Conservation (phyloP, 2,113 vertebrate genomes). For the Cathartes aura region DNA sequence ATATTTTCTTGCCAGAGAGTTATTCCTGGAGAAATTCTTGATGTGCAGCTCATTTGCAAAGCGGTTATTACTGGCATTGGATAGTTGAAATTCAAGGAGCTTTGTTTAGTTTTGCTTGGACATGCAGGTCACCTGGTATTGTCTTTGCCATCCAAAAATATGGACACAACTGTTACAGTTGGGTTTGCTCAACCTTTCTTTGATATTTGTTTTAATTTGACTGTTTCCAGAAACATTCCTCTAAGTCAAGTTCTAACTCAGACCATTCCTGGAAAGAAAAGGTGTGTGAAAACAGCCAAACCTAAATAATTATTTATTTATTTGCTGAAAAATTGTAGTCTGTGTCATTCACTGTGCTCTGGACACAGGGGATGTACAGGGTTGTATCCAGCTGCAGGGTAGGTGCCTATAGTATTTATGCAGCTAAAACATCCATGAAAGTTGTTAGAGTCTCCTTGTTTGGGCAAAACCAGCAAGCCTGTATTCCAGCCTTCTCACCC, state of each 20-base stretch:
- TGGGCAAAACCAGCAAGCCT: not conserved
- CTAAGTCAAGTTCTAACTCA: not conserved
- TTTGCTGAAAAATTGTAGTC: not conserved
- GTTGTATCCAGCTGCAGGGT: not conserved
- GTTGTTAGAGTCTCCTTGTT: not conserved
- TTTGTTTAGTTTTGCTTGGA: not conserved
- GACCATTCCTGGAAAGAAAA: not conserved
- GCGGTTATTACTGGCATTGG: not conserved
- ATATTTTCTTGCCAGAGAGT: conserved; percentile 31
- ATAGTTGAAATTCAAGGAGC: not conserved
- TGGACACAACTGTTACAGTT: not conserved
- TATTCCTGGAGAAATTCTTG: conserved; percentile 22
- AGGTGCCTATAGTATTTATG: not conserved
- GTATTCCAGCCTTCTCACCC: not conserved
- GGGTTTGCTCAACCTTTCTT: not conserved
- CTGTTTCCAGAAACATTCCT: not conserved
- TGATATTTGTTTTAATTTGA: not conserved
- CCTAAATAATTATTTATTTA: not conserved
- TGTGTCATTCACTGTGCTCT: not conserved
- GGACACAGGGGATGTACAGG: not conserved
- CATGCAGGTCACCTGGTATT: not conserved
- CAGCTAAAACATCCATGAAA: not conserved
- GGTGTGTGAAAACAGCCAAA: not conserved
- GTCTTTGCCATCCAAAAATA: not conserved
- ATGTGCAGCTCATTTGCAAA: not conserved